phyloP scores from a whole-genome alignment of 2,113 vertebrate species.

The Scatophagus argus region DNA sequence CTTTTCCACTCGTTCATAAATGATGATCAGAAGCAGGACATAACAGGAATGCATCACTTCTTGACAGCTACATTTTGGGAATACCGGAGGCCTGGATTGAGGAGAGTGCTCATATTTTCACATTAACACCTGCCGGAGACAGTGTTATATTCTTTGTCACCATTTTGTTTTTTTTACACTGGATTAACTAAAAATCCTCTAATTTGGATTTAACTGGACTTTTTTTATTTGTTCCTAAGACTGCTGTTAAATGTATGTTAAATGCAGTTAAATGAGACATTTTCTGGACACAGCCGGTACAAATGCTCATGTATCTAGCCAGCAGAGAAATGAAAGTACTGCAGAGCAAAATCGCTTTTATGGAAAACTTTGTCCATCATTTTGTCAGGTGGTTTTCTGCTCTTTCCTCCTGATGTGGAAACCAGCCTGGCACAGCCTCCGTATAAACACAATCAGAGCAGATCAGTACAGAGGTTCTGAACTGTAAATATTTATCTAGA shows the following conservation, averaged over 20 bases:
- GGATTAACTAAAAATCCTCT: not conserved
- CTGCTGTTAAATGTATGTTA: no score
- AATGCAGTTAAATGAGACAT: no score
- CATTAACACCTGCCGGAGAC: not conserved
- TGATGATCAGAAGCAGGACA: constrained; percentile 47
- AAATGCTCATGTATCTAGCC: no score
- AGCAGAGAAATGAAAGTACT: no score
- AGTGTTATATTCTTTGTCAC: not conserved
- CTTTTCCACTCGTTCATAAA: constrained; percentile 25
- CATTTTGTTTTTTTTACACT: not conserved
- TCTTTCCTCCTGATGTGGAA: constrained; percentile 22
- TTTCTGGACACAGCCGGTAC: not conserved
- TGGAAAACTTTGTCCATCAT: not conserved
- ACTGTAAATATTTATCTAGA: constrained; percentile 67
- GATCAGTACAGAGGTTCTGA: constrained; percentile 49
- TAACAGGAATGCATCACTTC: constrained; percentile 12
- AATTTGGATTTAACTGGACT: no score
- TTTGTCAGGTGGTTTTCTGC: not conserved
- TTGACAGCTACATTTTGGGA: constrained; percentile 14
- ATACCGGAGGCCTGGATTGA: not conserved
- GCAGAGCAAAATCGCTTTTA: not conserved
- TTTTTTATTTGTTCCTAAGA: no score
- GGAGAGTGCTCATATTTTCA: not conserved
- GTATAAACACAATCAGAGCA: constrained; percentile 57
- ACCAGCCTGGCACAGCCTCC: constrained; percentile 36